Evolutionary conservation across 2,113 vertebrate species (phyloP).

Genomic region (Sigmodon hispidus): DNA sequence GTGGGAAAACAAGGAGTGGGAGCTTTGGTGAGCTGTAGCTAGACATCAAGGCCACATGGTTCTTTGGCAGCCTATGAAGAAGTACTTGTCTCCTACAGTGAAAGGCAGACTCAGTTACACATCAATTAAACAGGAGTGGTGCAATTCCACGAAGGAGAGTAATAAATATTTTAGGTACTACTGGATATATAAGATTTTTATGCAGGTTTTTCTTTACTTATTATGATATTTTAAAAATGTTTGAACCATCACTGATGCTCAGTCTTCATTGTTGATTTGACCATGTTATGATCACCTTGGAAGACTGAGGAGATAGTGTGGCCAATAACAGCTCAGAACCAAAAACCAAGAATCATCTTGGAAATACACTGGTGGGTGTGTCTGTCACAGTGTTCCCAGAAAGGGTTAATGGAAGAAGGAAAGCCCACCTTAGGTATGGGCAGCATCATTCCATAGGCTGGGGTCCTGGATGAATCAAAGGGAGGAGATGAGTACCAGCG

Average conservation of each 20-base stretch:
- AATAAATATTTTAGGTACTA: background rate
- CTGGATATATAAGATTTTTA: background rate
- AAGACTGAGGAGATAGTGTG: background rate
- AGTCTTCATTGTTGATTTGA: background rate
- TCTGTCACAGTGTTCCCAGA: background rate
- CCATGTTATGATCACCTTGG: background rate
- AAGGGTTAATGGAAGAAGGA: background rate
- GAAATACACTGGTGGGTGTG: background rate
- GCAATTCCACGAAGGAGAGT: background rate
- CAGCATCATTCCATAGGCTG: background rate
- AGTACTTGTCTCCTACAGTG: background rate
- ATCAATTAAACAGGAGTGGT: background rate
- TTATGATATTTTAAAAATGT: background rate
- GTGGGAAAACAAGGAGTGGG: background rate
- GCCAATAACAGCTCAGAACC: background rate
- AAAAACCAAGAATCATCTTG: too few species aligned
- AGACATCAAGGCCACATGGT: background rate
- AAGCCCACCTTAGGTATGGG: background rate
- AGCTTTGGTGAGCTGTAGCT: background rate
- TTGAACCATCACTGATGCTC: background rate
- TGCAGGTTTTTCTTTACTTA: background rate
- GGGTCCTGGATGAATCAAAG: background rate
- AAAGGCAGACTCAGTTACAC: background rate
- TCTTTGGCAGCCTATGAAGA: background rate
- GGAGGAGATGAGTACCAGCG: background rate